Conservation (phyloP, 2,113 vertebrate species). For the Capricornis sumatraensis region DNA sequence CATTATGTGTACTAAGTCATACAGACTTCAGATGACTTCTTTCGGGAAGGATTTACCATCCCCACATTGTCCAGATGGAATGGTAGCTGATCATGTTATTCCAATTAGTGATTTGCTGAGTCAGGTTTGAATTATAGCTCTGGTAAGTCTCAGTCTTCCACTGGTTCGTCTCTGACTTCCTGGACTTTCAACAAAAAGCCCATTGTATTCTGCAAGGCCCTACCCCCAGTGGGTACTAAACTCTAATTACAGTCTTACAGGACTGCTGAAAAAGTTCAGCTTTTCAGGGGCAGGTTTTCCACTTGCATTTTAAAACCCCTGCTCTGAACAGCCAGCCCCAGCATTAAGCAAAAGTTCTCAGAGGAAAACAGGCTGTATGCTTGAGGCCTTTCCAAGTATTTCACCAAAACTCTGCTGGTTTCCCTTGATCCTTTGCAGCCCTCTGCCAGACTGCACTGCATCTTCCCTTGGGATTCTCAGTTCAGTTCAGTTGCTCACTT, state of each 20-base stretch:
- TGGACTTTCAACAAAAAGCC: background rate
- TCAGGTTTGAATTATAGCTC: background rate
- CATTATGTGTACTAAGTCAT: background rate
- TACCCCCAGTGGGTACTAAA: background rate
- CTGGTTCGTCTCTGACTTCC: background rate
- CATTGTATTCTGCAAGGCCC: background rate
- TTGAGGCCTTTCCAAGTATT: background rate
- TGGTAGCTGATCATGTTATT: background rate
- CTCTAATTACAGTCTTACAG: background rate
- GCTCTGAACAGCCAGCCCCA: background rate
- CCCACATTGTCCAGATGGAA: background rate
- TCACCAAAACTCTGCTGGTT: background rate
- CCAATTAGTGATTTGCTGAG: background rate
- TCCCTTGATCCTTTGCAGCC: background rate
- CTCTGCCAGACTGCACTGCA: background rate
- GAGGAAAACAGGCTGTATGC: background rate
- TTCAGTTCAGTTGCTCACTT: background rate
- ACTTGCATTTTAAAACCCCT: background rate
- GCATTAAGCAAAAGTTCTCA: background rate
- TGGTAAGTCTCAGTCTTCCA: background rate
- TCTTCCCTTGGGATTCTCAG: background rate
- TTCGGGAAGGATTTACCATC: background rate
- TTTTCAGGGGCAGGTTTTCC: conserved; percentile 13
- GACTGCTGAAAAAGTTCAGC: background rate
- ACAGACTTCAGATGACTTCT: background rate